These are phyloP conservation scores for Squalus acanthias DNA, from an alignment of 2,797 vertebrate species.

Conservation along the genomic window DNA sequence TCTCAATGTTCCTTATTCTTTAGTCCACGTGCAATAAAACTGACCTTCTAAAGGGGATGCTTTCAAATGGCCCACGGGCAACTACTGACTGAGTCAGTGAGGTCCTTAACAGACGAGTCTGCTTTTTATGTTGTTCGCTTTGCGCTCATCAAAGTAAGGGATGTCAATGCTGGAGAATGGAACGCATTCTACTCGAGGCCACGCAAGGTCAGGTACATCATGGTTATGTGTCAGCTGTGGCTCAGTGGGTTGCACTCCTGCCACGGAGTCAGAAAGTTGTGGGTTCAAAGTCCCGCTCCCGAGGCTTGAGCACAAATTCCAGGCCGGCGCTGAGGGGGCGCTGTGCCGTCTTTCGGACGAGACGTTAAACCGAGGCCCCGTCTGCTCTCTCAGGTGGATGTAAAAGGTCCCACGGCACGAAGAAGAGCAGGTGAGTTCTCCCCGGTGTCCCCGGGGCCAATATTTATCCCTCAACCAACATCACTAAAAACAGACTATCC, in stretches of 20 bases:
- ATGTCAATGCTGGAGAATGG: neutral
- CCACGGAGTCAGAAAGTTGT: no score
- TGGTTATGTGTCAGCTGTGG: neutral
- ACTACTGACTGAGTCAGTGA: neutral
- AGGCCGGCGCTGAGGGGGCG: no score
- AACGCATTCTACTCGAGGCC: neutral
- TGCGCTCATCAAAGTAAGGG: neutral
- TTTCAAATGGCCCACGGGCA: neutral
- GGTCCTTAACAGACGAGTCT: neutral
- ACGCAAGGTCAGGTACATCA: neutral
- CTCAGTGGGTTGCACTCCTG: no score
- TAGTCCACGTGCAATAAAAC: neutral
- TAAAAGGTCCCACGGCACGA: no score
- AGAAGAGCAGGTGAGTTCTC: neutral
- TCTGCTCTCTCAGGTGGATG: no score
- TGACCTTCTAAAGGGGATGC: neutral
- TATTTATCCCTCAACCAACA: neutral
- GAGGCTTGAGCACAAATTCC: no score
- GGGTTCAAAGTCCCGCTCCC: no score
- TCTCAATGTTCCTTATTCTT: neutral
- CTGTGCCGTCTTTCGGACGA: no score
- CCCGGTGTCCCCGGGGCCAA: no score
- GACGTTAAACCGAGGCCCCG: no score
- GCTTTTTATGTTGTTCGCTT: neutral
- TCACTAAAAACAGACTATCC: neutral